phyloP scores from a whole-genome alignment of 1,140 invertebrate genomes.

The Carcinoscorpius rotundicauda region DNA sequence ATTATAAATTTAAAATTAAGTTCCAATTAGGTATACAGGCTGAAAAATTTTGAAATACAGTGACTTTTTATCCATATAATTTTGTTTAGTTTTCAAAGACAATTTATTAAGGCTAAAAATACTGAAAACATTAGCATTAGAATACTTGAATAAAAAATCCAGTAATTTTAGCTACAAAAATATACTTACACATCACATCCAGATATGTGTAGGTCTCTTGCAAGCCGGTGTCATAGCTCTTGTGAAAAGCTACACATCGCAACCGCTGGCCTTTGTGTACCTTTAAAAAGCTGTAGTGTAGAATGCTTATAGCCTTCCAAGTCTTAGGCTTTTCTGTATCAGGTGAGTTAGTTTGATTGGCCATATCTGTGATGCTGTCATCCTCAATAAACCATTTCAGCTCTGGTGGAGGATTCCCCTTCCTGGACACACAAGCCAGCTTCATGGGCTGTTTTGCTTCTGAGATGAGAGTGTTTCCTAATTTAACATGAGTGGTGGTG shows the following conservation, averaged over 20 bases:
- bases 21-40: no score
- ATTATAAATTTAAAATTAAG: no score
- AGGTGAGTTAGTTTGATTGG: constrained; percentile 59
- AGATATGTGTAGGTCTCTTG: constrained; percentile 54
- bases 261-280: constrained; percentile 43
- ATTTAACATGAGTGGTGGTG: constrained; percentile 56
- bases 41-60: no score
- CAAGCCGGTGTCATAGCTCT: constrained; percentile 56
- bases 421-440: constrained; percentile 67
- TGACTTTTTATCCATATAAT: no score
- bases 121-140: no score
- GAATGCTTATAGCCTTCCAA: constrained; percentile 53
- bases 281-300: constrained; percentile 62
- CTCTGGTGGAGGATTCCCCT: constrained; percentile 68
- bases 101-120: no score
- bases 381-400: constrained; percentile 50
- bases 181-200: constrained; percentile 71
- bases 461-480: constrained; percentile 67
- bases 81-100: no score
- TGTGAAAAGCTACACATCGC: constrained; percentile 65
- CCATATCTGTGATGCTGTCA: constrained; percentile 45
- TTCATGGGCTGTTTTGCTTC: constrained; percentile 57
- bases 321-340: constrained; percentile 57
- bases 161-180: background rate
- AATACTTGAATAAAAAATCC: no score